These are phyloP conservation scores for Tamias sibiricus DNA, from an alignment of 2,113 vertebrate species.

Conservation along the genomic window DNA sequence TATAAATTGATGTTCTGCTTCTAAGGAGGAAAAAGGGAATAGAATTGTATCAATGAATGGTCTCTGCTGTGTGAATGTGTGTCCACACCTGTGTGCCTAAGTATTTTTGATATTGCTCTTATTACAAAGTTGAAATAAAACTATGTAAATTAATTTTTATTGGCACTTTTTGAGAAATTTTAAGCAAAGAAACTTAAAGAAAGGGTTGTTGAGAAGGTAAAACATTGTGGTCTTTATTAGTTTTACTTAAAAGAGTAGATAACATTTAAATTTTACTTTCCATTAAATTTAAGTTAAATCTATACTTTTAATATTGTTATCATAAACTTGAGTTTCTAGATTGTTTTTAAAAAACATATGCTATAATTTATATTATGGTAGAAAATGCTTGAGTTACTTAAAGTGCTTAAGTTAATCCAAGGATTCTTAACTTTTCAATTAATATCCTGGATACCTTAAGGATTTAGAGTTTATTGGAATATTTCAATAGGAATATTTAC, in stretches of 20 bases:
- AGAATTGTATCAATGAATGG: neutral
- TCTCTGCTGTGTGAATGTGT: neutral
- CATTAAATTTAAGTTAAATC: neutral
- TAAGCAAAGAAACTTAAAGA: neutral
- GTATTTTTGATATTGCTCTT: neutral
- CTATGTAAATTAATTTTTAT: neutral
- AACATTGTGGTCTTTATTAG: neutral
- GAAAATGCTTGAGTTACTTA: neutral
- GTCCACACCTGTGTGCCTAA: neutral
- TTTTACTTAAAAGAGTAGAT: neutral
- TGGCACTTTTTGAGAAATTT: neutral
- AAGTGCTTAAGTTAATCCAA: neutral
- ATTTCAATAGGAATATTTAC: neutral
- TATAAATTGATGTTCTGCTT: neutral
- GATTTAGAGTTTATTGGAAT: neutral
- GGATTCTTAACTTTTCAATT: neutral
- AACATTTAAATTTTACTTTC: neutral
- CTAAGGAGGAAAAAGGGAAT: neutral
- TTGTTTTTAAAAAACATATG: neutral
- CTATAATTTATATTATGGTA: too few relatives aligned
- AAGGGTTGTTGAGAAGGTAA: neutral
- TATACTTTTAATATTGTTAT: neutral
- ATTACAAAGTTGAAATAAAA: neutral
- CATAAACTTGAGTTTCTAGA: neutral
- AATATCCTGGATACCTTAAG: neutral